Base-by-base conservation (phyloP, 2,888 invertebrate genomes). In the Philereme transversata region DNA sequence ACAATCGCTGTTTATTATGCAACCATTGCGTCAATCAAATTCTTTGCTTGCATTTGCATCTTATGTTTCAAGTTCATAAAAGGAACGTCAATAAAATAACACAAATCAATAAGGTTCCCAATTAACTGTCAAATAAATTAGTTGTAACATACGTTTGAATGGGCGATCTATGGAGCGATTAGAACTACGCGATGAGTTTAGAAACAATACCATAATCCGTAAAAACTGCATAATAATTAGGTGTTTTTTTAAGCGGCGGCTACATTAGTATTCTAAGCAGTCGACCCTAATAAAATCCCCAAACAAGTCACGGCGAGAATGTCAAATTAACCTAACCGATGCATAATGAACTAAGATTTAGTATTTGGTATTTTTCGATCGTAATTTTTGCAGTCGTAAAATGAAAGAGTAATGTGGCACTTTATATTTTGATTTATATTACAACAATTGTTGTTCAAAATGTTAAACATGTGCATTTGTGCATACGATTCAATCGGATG, bases 241-340 rank as follows among this genome's bases (percentile, higher is more conserved):
- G 49, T 56, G 48, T 58, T 68, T 54, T n/a, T 62, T 67, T 54
- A 60, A 69, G 57, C 55, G 65, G 62, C 53, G 44, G 44, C 34
- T 54, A 51, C 59, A 71, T 76, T 73, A 67, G 65, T 71, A 79
- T 79, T 77, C 79, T 54, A 33, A 34, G 11, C 8, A 55, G 44
- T 51, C 62, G 54, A 47, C 54, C 53, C 69, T 63, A 69, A 72
- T 73, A 71, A 72, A 71, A 69, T 73, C 56, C 60, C 67, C 61
- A 58, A 68, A 60, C 58, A 22, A 22, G 72, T 64, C 65, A 61
- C 62, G 71, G 43, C 46, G 49, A 46, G 62, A 73, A 73, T 71
- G 71, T 73, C 69, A 64, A 74, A 73, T 78, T 77, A 81, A 73
- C 69, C 68, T 65, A 72, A 76, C 57, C 47, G 51, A 61, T 71